phyloP scores from a whole-genome alignment of 1,140 invertebrate genomes.

The Periplaneta americana region DNA sequence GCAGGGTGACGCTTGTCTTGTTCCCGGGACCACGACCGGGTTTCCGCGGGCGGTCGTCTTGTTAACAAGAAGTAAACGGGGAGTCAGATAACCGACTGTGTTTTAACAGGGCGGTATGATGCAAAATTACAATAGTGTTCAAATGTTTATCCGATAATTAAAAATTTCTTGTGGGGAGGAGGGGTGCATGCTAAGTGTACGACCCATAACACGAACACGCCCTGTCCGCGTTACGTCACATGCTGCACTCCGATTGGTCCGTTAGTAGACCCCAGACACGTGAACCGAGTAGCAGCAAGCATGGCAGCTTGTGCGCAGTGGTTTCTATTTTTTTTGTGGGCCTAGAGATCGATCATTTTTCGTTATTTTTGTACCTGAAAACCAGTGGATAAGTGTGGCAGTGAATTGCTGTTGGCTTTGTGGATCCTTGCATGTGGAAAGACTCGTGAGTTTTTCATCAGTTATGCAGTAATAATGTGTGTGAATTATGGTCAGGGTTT shows the following conservation, averaged over 20 bases:
- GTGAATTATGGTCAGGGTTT: constrained; percentile 19
- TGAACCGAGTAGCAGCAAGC: constrained; percentile 42
- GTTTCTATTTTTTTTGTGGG: constrained; percentile 25
- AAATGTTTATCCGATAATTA: not conserved
- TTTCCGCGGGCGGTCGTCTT: not conserved
- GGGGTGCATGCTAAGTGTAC: constrained; percentile 25
- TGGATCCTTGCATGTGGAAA: not conserved
- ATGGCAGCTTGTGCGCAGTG: constrained; percentile 46
- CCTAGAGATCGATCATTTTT: not conserved
- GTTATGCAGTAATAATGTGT: constrained; percentile 30
- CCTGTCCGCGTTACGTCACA: constrained; percentile 37
- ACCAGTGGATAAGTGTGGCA: not conserved
- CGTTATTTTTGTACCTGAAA: not conserved
- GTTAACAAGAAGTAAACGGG: not conserved
- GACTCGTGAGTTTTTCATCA: constrained; percentile 31
- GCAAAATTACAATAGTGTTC: not conserved
- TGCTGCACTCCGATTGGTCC: constrained; percentile 31
- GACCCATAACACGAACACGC: constrained; percentile 6
- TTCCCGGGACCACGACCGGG: constrained; percentile 31
- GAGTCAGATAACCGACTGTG: not conserved
- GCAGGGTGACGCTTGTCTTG: constrained; percentile 25
- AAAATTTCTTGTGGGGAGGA: constrained; percentile 20
- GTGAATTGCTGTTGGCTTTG: not conserved
- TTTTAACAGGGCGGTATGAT: not conserved
- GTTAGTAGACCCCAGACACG: constrained; percentile 38